Percentiles rank a stretch among this genome's conserved stretches.
These are phyloP conservation scores for Paramormyrops kingsleyae DNA, from an alignment of 2,113 vertebrate genomes.

Conservation along the genomic window DNA sequence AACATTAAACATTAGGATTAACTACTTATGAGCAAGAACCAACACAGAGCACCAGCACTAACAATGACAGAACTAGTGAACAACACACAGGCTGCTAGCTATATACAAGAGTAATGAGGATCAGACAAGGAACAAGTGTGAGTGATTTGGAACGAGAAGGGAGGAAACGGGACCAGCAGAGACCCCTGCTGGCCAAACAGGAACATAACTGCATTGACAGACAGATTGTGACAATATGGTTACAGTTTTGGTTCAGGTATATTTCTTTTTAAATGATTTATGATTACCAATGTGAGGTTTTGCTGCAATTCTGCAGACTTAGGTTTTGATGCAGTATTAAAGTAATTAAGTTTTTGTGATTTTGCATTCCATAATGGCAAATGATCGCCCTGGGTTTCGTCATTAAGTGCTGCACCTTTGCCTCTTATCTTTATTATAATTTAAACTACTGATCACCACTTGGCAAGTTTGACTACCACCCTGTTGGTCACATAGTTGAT, in stretches of 20 bases:
- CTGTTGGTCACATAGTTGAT: neutral
- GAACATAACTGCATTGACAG: neutral
- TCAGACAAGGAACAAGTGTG: neutral
- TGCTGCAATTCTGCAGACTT: neutral
- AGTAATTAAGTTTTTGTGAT: neutral
- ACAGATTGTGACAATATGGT: neutral
- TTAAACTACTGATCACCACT: neutral
- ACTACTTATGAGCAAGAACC: neutral
- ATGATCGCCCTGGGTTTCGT: neutral
- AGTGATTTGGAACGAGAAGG: neutral
- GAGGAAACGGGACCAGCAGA: neutral
- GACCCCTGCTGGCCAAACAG: neutral
- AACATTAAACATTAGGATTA: neutral
- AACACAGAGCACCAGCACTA: neutral
- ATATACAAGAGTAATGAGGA: neutral
- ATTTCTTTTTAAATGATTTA: neutral
- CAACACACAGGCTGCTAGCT: neutral
- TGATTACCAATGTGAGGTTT: neutral
- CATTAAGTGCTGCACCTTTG: neutral
- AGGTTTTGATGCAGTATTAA: neutral
- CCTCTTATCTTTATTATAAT: neutral
- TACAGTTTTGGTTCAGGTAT: neutral
- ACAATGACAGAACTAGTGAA: neutral
- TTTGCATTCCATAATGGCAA: neutral
- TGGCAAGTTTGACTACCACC: neutral